Base-by-base conservation (phyloP, 2,797 vertebrate species). In the Anabacerthia variegaticeps region DNA sequence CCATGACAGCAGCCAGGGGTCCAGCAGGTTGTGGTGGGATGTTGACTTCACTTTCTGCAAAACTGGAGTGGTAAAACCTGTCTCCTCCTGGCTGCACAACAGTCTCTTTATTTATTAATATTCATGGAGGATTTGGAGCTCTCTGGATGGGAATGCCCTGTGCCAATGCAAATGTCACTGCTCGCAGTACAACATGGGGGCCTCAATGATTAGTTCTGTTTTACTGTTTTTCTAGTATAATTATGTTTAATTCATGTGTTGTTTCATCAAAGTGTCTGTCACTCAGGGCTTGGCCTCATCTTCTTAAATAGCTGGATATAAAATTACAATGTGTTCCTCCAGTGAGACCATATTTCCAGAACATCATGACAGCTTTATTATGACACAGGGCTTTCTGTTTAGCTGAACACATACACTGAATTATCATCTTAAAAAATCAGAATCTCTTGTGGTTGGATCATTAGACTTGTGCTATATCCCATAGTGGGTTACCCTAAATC, bases 211-310 rank as follows among this genome's bases (percentile, higher is more conserved):
- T 91, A 93, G 69, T 95, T 95, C 54, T 94, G 76, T 86, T 96
- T 90, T 86, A 86, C 69, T 96, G 85, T 92, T 93, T 96, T 93
- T 91, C 89, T 94, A 67, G 65, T 72, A 43, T 94, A 93, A 93
- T 96, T 95, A 87, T 93, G 77, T 92, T 94, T 92, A 94, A 95
- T 95, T 96, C 85, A 94, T 93, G 62, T 94, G 94, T 96, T 96
- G 79, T 90, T 96, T 90, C 94, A 97, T 88, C 85, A 54, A 54
- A 92, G 37, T 94, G 91, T 79, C 79, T 93, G 94, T 88, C 94
- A 86, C 73, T 96, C 62, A 89, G 82, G 92, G 85, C 76, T 93
- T 95, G 91, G 88, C 85, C 94, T 92, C 74, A 54, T 95, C 94
- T 96, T 96, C 92, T 92, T 88, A 91, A 94, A 94, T 89, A 94